phyloP scores from a whole-genome alignment of 2,797 vertebrate genomes.

The Enteromius anoplus region DNA sequence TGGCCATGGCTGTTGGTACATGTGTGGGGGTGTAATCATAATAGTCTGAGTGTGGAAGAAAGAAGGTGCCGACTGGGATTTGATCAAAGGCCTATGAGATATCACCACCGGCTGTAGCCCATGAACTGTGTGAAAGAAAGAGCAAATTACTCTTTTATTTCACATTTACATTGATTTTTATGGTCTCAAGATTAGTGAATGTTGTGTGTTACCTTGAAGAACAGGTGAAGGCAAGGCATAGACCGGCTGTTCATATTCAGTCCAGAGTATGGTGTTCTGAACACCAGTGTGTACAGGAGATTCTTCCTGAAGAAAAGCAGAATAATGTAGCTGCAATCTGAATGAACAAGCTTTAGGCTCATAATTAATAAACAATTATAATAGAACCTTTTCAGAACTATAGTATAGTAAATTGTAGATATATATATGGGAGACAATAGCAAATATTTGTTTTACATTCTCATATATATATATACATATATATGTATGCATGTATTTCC shows the following conservation, averaged over 20 bases:
- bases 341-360: background rate
- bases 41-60: background rate
- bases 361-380: background rate
- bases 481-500: background rate
- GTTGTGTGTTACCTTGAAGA: slow-evolving; percentile 71
- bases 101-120: background rate
- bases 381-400: background rate
- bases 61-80: slow-evolving; percentile 11
- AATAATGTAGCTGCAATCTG: background rate
- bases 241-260: slow-evolving; percentile 77
- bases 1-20: background rate
- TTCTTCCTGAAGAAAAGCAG: slow-evolving; percentile 7
- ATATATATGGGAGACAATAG: background rate
- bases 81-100: slow-evolving; percentile 26
- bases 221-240: slow-evolving; percentile 76
- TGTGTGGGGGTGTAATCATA: background rate
- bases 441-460: background rate
- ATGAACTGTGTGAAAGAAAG: slow-evolving; percentile 6
- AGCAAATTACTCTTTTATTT: background rate
- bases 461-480: background rate
- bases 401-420: background rate
- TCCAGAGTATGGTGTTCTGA: background rate
- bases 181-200: background rate
- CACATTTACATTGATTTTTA: background rate
- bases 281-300: background rate